Evolutionary conservation across 2,797 vertebrate species (phyloP).

Genomic region (Nyctibius grandis): DNA sequence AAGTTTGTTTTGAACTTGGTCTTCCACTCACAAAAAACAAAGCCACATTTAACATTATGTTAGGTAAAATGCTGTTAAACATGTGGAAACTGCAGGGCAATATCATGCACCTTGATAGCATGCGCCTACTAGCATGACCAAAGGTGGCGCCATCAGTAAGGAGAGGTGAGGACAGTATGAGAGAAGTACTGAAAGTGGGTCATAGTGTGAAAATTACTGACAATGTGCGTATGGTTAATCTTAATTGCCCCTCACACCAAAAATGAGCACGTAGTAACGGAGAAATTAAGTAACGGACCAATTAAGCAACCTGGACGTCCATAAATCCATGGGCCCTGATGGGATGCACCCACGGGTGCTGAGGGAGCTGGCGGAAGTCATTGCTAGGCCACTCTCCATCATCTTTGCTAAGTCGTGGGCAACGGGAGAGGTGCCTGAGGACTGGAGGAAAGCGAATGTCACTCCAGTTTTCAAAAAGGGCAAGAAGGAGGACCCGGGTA

Average conservation of each 20-base stretch:
- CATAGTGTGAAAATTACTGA: neutral
- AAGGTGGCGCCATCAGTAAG: neutral
- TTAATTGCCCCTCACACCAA: neutral
- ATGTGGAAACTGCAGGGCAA: neutral
- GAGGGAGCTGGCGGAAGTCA: too few relatives aligned
- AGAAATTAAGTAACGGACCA: too few relatives aligned
- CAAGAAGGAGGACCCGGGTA: too few relatives aligned
- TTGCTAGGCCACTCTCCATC: too few relatives aligned
- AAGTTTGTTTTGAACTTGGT: neutral
- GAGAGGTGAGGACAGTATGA: neutral
- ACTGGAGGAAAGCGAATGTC: too few relatives aligned
- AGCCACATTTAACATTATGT: fast-evolving
- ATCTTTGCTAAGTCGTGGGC: too few relatives aligned
- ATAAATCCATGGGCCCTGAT: too few relatives aligned
- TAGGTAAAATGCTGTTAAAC: neutral
- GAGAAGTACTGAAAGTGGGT: neutral
- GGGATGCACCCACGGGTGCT: too few relatives aligned
- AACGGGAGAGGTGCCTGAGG: too few relatives aligned
- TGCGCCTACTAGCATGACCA: neutral
- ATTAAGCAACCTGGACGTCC: too few relatives aligned
- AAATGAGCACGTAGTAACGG: neutral
- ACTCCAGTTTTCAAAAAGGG: too few relatives aligned
- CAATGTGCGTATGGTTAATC: neutral
- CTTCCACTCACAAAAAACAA: neutral
- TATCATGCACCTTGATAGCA: neutral